Percentiles rank a stretch among this genome's conserved stretches.
These are phyloP conservation scores for Malurus elegans DNA, from an alignment of 2,113 vertebrate genomes.

Conservation along the genomic window DNA sequence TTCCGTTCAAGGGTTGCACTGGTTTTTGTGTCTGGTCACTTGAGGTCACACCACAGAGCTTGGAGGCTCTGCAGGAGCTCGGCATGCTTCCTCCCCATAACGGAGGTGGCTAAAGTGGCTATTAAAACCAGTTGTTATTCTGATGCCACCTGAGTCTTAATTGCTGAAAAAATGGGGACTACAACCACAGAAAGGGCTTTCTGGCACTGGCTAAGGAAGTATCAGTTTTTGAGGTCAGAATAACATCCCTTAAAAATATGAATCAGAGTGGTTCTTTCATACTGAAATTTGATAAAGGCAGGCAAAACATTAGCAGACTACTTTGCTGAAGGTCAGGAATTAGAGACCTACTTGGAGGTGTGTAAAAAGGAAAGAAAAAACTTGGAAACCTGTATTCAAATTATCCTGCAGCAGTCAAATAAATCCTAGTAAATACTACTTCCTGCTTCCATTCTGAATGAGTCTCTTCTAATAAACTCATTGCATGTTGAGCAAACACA, in stretches of 20 bases:
- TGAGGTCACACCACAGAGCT: neutral
- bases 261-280: neutral
- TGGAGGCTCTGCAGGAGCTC: neutral
- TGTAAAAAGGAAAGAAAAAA: neutral
- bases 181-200: constrained; percentile 36
- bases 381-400: neutral
- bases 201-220: constrained; percentile 10
- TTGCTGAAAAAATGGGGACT: neutral
- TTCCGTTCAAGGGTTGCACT: neutral
- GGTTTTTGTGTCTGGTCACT: neutral
- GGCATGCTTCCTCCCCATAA: neutral
- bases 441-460: neutral
- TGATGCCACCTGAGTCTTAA: constrained; percentile 32
- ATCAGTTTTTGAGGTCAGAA: constrained; percentile 19
- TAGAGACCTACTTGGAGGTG: neutral
- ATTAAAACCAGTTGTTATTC: neutral
- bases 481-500: neutral
- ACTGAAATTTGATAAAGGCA: neutral
- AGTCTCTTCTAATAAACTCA: neutral
- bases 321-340: neutral
- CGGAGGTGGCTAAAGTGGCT: neutral
- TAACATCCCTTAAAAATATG: neutral
- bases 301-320: neutral
- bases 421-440: neutral
- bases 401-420: neutral